Percentiles rank a stretch among this genome's conserved stretches.
Evolutionary conservation across 2,888 invertebrate species (phyloP).

Genomic region (Myopa tessellatipennis): DNA sequence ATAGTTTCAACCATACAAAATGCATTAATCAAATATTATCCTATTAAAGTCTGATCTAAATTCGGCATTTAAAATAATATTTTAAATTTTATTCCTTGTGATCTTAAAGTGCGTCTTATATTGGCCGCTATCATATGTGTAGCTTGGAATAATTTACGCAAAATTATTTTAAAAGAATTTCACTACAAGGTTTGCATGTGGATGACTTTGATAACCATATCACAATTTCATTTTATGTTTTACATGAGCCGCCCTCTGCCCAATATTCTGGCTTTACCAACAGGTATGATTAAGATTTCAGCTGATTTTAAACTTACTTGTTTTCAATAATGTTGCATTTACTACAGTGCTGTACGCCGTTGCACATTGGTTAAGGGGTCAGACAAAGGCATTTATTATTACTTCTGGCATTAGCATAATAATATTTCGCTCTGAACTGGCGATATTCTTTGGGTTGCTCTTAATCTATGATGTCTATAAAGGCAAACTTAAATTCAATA

Average conservation of each 20-base stretch:
- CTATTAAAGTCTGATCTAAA: background rate
- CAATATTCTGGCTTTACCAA: conserved; percentile 91
- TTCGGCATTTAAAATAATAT: background rate
- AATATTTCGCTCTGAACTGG: conserved; percentile 90
- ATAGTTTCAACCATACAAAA: too few species aligned
- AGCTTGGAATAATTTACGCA: conserved; percentile 79
- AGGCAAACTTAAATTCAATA: conserved; percentile 75
- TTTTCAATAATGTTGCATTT: conserved; percentile 1
- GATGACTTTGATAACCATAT: conserved; percentile 84
- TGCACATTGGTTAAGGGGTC: conserved; percentile 84
- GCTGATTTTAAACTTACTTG: conserved; percentile 1
- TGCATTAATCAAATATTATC: too few species aligned
- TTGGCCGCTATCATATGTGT: conserved; percentile 81
- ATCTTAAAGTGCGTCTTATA: conserved; percentile 81
- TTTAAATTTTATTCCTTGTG: background rate
- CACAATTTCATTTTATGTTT: conserved; percentile 98
- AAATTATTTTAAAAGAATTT: conserved; percentile 80
- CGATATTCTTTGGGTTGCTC: conserved; percentile 86
- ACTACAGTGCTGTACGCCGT: conserved; percentile 84
- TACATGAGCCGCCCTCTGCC: conserved; percentile 95
- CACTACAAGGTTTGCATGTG: conserved; percentile 83
- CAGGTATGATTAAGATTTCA: conserved; percentile 75
- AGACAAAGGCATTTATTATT: conserved; percentile 80
- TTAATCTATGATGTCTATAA: conserved; percentile 82
- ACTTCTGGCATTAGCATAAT: conserved; percentile 89